phyloP scores from a whole-genome alignment of 2,797 vertebrate species.

The Trachurus trachurus region DNA sequence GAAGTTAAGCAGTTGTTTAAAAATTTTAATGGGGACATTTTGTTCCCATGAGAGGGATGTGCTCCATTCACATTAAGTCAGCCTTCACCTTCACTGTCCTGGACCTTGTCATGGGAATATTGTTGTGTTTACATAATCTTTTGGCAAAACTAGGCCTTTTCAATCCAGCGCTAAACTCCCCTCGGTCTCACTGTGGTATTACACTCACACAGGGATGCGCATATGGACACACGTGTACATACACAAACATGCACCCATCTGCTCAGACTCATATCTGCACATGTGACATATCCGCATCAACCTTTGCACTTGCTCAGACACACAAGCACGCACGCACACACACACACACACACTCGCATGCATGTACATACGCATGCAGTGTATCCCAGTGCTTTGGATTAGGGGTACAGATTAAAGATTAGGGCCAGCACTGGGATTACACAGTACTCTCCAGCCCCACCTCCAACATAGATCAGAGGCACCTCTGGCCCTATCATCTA shows the following conservation, averaged over 20 bases:
- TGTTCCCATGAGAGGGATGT: conserved; percentile 41
- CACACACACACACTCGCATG: conserved; percentile 20
- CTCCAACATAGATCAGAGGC: conserved; percentile 64
- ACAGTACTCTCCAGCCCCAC: conserved; percentile 69
- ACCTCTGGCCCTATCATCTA: conserved; percentile 68
- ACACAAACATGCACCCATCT: conserved; percentile 30
- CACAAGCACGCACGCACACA: conserved; percentile 19
- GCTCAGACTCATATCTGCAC: conserved; percentile 51
- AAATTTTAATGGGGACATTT: conserved; percentile 31
- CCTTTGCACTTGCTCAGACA: conserved; percentile 54
- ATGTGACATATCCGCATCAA: conserved; percentile 53
- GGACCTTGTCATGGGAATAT: conserved; percentile 53
- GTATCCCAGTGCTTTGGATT: conserved; percentile 77
- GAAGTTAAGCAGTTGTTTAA: conserved; percentile 5
- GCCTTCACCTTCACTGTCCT: conserved; percentile 60
- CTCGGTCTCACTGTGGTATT: conserved; percentile 44
- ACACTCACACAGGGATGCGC: conserved; percentile 18
- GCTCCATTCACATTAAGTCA: conserved; percentile 35
- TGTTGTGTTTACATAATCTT: conserved; percentile 70
- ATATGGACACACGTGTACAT: conserved; percentile 46
- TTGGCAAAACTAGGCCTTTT: conserved; percentile 53
- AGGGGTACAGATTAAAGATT: conserved; percentile 88
- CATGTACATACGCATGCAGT: conserved; percentile 27
- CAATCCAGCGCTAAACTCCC: conserved; percentile 62
- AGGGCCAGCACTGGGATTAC: conserved; percentile 83